A percentile compares a stretch with the other conserved stretches of the same genome.
Conservation (phyloP, 2,888 invertebrate species). For the Drosophila rubida region DNA sequence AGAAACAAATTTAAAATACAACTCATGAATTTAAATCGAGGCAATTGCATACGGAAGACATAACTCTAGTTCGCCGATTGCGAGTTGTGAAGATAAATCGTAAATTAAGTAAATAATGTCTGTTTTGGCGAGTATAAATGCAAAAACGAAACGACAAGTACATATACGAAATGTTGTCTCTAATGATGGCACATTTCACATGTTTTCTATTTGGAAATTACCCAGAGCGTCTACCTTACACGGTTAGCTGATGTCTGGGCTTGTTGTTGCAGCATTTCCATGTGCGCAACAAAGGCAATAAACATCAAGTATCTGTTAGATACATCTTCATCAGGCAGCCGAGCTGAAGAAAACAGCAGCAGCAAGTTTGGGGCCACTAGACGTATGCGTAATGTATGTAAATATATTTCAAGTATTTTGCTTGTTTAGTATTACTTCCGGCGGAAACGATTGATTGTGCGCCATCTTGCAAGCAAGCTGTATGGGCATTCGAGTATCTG, state of each 20-base stretch:
- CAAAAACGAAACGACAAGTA: conserved; percentile 19
- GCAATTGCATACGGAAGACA: neutral
- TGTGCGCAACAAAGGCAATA: conserved; percentile 70
- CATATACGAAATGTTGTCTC: conserved; percentile 41
- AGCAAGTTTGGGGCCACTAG: conserved; percentile 50
- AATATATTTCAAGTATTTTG: conserved; percentile 77
- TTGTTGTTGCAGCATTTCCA: conserved; percentile 62
- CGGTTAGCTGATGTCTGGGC: neutral
- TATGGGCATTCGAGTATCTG: conserved; percentile 42
- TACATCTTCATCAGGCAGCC: conserved; percentile 75
- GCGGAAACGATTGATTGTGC: conserved; percentile 78
- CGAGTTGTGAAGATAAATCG: neutral
- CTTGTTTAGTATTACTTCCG: conserved; percentile 77
- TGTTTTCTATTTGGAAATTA: conserved; percentile 44
- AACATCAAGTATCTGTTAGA: conserved; percentile 80
- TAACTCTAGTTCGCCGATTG: conserved; percentile 12
- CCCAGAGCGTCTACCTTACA: neutral
- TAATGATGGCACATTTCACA: conserved; percentile 59
- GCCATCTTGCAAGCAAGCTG: conserved; percentile 46
- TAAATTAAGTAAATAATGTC: neutral
- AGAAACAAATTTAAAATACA: neutral
- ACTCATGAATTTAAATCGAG: neutral
- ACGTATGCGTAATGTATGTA: conserved; percentile 78
- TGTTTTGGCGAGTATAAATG: conserved; percentile 16
- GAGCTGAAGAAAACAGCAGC: conserved; percentile 13